Evolutionary conservation across 1,140 invertebrate genomes (phyloP).

Genomic region (Caenorhabditis elegans): WBcel235 BX284602.5:5547001-5547500

Average conservation of each 20-base stretch:
- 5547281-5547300: slow-evolving; percentile 81
- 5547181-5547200: slow-evolving; percentile 88
- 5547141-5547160: slow-evolving; percentile 82
- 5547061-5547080: slow-evolving; percentile 90
- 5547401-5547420: background rate
- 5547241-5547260: slow-evolving; percentile 85
- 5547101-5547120: slow-evolving; percentile 83
- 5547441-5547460: background rate
- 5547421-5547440: background rate
- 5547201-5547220: slow-evolving; percentile 22
- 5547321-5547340: background rate
- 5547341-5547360: background rate
- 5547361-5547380: background rate
- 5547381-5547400: background rate
- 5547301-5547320: too few species aligned
- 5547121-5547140: slow-evolving; percentile 84
- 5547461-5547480: background rate
- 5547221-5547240: slow-evolving; percentile 73
- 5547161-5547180: slow-evolving; percentile 82
- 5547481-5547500: background rate
- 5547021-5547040: slow-evolving; percentile 73
- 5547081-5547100: slow-evolving; percentile 78
- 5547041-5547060: slow-evolving; percentile 72
- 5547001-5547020: slow-evolving; percentile 71
- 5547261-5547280: slow-evolving; percentile 85